Conservation (phyloP, 2,888 invertebrate genomes). For the Tiliacea aurago region DNA sequence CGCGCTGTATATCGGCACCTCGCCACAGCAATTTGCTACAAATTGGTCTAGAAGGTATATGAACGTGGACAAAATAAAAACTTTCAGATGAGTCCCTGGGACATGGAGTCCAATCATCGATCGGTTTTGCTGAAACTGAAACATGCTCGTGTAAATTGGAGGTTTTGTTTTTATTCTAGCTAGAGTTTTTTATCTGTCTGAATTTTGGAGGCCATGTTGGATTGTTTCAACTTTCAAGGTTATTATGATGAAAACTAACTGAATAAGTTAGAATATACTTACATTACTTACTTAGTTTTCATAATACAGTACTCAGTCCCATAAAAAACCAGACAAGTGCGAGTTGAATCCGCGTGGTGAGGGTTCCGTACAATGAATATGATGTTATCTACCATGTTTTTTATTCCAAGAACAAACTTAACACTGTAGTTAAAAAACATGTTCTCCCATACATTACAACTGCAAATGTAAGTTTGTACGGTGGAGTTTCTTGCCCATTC, state of each 20-base stretch:
- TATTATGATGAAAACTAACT: neutral
- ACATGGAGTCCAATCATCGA: conserved; percentile 44
- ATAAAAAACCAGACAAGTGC: neutral
- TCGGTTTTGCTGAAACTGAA: conserved; percentile 14
- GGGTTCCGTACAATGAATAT: no score
- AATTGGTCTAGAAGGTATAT: conserved; percentile 51
- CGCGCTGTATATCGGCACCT: conserved; percentile 45
- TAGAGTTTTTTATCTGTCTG: conserved; percentile 6
- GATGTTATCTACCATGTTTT: no score
- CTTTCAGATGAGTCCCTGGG: conserved; percentile 14
- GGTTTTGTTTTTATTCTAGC: conserved; percentile 26
- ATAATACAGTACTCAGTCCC: neutral
- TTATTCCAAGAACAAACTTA: no score
- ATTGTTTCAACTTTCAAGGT: conserved; percentile 4
- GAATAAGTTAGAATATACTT: neutral
- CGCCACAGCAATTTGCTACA: conserved; percentile 55
- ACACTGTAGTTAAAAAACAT: no score
- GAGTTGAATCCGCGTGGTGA: no score
- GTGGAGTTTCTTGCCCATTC: no score
- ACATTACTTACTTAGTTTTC: neutral
- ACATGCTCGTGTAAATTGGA: conserved; percentile 40
- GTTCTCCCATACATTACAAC: no score
- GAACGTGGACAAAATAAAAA: conserved; percentile 44
- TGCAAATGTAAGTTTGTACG: no score
- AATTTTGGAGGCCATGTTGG: conserved; percentile 17